Conservation (phyloP, 2,888 invertebrate species). For the Thysanoteuthis rhombus region DNA sequence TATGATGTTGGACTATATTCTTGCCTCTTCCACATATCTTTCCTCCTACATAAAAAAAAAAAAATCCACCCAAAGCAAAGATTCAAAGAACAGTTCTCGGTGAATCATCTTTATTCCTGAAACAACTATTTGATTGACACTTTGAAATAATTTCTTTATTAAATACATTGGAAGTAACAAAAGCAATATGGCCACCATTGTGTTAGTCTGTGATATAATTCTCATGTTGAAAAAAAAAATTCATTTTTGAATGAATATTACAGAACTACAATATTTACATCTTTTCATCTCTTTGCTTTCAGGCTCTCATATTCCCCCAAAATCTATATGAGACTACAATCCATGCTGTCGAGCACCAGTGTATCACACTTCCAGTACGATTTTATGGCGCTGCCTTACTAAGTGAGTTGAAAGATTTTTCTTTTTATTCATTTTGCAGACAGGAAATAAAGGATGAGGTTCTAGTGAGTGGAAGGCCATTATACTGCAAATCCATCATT, state of each 20-base stretch:
- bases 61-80: too few relatives aligned
- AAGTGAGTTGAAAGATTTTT: constrained; percentile 52
- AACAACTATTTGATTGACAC: neutral
- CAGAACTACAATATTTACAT: neutral
- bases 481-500: too few relatives aligned
- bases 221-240: neutral
- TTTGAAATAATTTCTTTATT: neutral
- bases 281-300: constrained; percentile 37
- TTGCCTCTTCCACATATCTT: too few relatives aligned
- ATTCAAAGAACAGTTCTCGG: too few relatives aligned
- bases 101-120: neutral
- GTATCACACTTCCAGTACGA: constrained; percentile 50
- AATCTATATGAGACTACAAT: constrained; percentile 53
- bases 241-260: neutral
- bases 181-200: neutral
- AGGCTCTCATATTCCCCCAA: constrained; percentile 57
- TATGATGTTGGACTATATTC: too few relatives aligned
- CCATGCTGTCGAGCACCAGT: constrained; percentile 47
- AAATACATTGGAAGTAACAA: neutral
- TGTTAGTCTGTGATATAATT: neutral
- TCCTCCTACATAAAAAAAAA: too few relatives aligned
- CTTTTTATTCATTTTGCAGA: neutral
- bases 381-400: constrained; percentile 58
- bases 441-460: too few relatives aligned
- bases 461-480: too few relatives aligned